A percentile compares a stretch with the other conserved stretches of the same genome.
These are phyloP conservation scores for Sarcophaga caerulescens DNA, from an alignment of 2,888 invertebrate genomes.

Conservation along the genomic window DNA sequence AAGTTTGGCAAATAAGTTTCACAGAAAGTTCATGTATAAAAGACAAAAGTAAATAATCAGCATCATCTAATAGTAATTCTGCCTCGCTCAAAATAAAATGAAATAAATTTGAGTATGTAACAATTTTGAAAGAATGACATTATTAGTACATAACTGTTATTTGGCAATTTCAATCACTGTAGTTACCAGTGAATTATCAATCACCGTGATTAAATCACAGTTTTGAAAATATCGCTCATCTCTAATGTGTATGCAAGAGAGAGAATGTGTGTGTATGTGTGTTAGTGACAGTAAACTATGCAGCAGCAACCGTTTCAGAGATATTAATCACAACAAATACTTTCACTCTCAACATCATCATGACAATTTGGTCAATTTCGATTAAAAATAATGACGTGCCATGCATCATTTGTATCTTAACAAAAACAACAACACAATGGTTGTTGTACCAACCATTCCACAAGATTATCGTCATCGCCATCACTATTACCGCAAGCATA, in stretches of 20 bases:
- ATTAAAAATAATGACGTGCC: slow-evolving; percentile 62
- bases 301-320: background rate
- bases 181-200: too few species aligned
- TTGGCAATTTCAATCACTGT: too few species aligned
- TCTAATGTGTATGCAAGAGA: background rate
- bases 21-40: too few species aligned
- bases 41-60: too few species aligned
- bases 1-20: too few species aligned
- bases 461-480: slow-evolving; percentile 23
- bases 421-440: slow-evolving; percentile 27
- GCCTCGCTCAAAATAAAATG: too few species aligned
- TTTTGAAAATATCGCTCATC: too few species aligned
- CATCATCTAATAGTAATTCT: too few species aligned
- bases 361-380: slow-evolving; percentile 67
- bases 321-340: slow-evolving; percentile 57
- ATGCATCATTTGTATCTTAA: slow-evolving; percentile 61
- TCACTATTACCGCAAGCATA: background rate
- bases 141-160: too few species aligned
- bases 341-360: slow-evolving; percentile 62
- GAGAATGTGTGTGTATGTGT: background rate
- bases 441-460: slow-evolving; percentile 18
- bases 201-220: too few species aligned
- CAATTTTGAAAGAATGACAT: too few species aligned
- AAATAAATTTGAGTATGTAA: too few species aligned
- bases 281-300: background rate